Percentiles rank a stretch among this genome's conserved stretches.
Conservation (phyloP, 2,888 invertebrate species). For the Lepetodrilus schrolli region DNA sequence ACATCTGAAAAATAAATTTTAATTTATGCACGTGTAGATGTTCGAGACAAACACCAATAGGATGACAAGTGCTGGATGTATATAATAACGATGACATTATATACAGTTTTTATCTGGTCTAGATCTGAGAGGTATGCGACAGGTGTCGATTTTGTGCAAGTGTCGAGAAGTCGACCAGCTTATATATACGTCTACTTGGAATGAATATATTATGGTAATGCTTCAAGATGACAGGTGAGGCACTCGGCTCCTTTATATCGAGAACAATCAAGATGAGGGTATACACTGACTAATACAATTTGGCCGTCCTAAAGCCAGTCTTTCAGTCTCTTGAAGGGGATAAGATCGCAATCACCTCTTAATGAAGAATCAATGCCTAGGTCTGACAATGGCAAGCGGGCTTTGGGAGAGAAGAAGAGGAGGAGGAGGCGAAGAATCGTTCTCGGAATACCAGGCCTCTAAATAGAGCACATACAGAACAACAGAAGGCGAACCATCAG, state of each 20-base stretch:
- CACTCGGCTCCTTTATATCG: neutral
- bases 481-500: neutral
- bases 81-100: no score
- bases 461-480: no score
- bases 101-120: no score
- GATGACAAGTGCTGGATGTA: no score
- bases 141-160: no score
- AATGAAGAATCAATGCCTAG: slow-evolving; percentile 15
- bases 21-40: slow-evolving; percentile 20
- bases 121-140: no score
- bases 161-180: neutral
- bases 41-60: neutral
- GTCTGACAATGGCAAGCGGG: slow-evolving; percentile 4
- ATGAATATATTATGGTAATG: slow-evolving; percentile 27
- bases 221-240: slow-evolving; percentile 7
- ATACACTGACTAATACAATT: slow-evolving; percentile 21
- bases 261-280: neutral
- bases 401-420: slow-evolving; percentile 2
- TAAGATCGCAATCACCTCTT: slow-evolving; percentile 12
- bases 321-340: slow-evolving; percentile 4
- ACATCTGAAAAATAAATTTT: slow-evolving; percentile 21
- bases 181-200: slow-evolving; percentile 23
- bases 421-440: neutral
- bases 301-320: neutral
- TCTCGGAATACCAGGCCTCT: neutral